These are phyloP conservation scores for Drosophila testacea DNA, from an alignment of 2,888 invertebrate species.

Conservation along the genomic window DNA sequence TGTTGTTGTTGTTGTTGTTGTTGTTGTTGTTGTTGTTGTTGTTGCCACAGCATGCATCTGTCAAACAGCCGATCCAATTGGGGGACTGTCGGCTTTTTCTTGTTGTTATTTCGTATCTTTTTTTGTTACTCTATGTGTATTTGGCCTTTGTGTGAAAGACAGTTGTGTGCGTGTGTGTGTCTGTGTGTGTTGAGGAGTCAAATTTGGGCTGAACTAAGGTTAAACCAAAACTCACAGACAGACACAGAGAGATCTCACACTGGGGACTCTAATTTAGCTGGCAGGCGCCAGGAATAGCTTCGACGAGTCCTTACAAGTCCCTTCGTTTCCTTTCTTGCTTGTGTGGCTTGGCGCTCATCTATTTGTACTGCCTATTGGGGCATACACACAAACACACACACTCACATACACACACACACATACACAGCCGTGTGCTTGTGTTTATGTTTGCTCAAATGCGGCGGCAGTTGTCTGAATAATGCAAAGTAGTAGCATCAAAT, in stretches of 20 bases:
- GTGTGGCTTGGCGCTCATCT: slow-evolving; percentile 50
- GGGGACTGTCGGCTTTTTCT: slow-evolving; percentile 24
- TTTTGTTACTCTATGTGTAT: slow-evolving; percentile 13
- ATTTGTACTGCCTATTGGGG: slow-evolving; percentile 58
- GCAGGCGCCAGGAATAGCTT: slow-evolving; percentile 14
- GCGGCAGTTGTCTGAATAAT: slow-evolving; percentile 70
- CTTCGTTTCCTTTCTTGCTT: slow-evolving; percentile 2
- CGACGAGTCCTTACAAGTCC: slow-evolving; percentile 34
- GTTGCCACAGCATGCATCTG: slow-evolving; percentile 51
- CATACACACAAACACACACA: slow-evolving; percentile 19
- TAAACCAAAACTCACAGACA: slow-evolving; percentile 24
- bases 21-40: slow-evolving; percentile 15
- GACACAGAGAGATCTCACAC: slow-evolving; percentile 17
- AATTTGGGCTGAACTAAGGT: slow-evolving; percentile 49
- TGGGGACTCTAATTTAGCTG: slow-evolving; percentile 21
- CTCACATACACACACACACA: slow-evolving; percentile 14
- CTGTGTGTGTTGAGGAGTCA: slow-evolving; percentile 34
- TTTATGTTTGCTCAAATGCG: slow-evolving; percentile 56
- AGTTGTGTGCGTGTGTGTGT: not conserved
- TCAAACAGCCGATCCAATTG: slow-evolving; percentile 65
- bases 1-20: slow-evolving; percentile 22
- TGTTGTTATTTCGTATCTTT: slow-evolving; percentile 3
- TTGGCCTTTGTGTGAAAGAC: slow-evolving; percentile 2
- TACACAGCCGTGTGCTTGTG: slow-evolving; percentile 20
- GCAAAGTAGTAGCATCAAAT: slow-evolving; percentile 69